phyloP scores from a whole-genome alignment of 2,797 vertebrate species.

The Lophotriccus pileatus region DNA sequence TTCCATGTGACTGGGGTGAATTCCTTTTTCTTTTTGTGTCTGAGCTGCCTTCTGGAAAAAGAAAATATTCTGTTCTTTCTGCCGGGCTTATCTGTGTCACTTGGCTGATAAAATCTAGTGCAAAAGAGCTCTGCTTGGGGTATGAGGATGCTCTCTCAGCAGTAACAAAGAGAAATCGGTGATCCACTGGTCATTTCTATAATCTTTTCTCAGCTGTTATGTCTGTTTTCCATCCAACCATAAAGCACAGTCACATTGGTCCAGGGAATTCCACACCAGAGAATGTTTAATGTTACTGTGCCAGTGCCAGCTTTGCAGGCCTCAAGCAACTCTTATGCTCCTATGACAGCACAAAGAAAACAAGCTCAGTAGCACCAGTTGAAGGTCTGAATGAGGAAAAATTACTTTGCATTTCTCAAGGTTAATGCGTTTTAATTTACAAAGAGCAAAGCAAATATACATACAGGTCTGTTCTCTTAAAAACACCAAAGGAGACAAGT shows the following conservation, averaged over 20 bases:
- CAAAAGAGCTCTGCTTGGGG: neutral
- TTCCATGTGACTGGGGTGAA: neutral
- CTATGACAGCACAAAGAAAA: neutral
- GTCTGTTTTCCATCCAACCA: neutral
- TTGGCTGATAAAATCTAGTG: neutral
- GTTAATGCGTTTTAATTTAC: neutral
- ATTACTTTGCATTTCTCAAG: neutral
- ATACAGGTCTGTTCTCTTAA: neutral
- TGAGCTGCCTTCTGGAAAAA: neutral
- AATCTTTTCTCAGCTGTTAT: neutral
- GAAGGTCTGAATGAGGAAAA: neutral
- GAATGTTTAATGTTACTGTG: neutral
- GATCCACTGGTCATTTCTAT: neutral
- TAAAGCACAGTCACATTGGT: neutral
- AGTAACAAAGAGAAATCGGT: neutral
- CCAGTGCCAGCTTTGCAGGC: neutral
- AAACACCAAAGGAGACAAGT: neutral
- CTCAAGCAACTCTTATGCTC: accelerated
- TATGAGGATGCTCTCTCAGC: neutral
- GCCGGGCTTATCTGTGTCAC: neutral
- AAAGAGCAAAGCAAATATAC: neutral
- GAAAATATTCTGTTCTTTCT: neutral
- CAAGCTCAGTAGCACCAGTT: neutral
- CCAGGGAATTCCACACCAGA: neutral
- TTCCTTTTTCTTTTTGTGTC: neutral